phyloP scores from a whole-genome alignment of 2,888 invertebrate species.

The Junonia oenone region DNA sequence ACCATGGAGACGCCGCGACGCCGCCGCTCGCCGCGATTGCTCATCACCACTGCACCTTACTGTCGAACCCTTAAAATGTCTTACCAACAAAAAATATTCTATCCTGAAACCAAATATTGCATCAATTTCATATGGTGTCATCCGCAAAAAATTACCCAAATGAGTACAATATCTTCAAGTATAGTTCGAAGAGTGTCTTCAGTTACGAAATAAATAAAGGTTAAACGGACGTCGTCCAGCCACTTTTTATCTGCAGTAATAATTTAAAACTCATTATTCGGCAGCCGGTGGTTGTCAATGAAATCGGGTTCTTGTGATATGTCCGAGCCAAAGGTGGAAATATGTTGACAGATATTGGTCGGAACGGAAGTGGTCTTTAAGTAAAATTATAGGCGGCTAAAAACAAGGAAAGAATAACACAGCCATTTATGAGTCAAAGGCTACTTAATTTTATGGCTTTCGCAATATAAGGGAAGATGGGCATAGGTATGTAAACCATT shows the following conservation, averaged over 20 bases:
- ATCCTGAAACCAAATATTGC: constrained; percentile 14
- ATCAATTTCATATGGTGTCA: constrained; percentile 5
- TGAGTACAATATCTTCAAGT: constrained; percentile 29
- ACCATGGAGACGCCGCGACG: constrained; percentile 70
- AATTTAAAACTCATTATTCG: constrained; percentile 78
- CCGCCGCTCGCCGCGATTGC: constrained; percentile 39
- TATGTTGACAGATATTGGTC: constrained; percentile 77
- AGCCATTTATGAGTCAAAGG: constrained; percentile 52
- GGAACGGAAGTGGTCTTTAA: constrained; percentile 73
- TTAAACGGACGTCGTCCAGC: constrained; percentile 54
- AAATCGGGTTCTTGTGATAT: constrained; percentile 77
- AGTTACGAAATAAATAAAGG: constrained; percentile 64
- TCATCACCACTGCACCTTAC: constrained; percentile 17
- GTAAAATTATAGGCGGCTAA: constrained; percentile 69
- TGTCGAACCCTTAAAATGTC: constrained; percentile 10
- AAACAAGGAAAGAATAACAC: constrained; percentile 70
- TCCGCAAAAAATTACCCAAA: constrained; percentile 5
- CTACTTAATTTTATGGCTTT: constrained; percentile 44
- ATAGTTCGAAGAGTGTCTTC: constrained; percentile 47
- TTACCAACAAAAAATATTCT: constrained; percentile 16
- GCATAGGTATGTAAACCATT: constrained; percentile 20
- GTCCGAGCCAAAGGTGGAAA: constrained; percentile 68
- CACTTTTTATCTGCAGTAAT: constrained; percentile 75
- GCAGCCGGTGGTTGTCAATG: constrained; percentile 71
- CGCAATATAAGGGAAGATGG: constrained; percentile 32